Conservation (phyloP, 2,888 invertebrate genomes). For the Folsomia manolachei region DNA sequence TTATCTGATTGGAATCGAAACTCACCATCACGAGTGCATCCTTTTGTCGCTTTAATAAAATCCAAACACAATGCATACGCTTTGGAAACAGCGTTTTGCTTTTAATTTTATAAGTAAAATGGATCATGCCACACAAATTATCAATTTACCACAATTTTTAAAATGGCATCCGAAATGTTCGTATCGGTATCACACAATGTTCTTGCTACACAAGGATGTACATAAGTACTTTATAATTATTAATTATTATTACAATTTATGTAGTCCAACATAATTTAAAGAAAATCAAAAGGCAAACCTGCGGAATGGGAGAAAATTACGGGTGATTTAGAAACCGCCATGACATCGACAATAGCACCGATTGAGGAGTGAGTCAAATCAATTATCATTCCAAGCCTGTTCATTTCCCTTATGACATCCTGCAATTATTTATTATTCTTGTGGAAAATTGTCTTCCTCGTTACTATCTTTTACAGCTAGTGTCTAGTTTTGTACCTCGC, state of each 20-base stretch:
- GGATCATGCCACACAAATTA: too few species aligned
- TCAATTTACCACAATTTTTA: constrained; percentile 60
- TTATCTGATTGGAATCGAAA: constrained; percentile 53
- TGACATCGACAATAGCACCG: constrained; percentile 63
- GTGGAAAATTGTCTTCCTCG: not conserved
- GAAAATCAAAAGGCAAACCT: constrained; percentile 60
- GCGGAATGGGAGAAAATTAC: constrained; percentile 60
- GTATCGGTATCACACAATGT: constrained; percentile 62
- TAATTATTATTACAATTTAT: too few species aligned
- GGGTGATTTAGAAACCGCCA: constrained; percentile 60
- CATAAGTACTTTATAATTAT: not conserved
- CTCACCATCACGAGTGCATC: constrained; percentile 55
- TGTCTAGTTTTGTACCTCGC: constrained; percentile 36
- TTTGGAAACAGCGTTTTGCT: too few species aligned
- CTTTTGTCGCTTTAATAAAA: constrained; percentile 52
- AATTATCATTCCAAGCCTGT: constrained; percentile 66
- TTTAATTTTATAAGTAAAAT: too few species aligned
- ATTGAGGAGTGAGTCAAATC: constrained; percentile 65
- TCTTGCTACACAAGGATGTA: constrained; percentile 55
- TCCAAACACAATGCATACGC: too few species aligned
- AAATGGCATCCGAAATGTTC: constrained; percentile 63
- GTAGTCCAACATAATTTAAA: not conserved
- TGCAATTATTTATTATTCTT: constrained; percentile 18
- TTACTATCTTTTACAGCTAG: not conserved
- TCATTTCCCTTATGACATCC: constrained; percentile 44